A percentile compares a stretch with the other conserved stretches of the same genome.
phyloP scores from a whole-genome alignment of 2,113 vertebrate species.

The Psilopogon haemacephalus region DNA sequence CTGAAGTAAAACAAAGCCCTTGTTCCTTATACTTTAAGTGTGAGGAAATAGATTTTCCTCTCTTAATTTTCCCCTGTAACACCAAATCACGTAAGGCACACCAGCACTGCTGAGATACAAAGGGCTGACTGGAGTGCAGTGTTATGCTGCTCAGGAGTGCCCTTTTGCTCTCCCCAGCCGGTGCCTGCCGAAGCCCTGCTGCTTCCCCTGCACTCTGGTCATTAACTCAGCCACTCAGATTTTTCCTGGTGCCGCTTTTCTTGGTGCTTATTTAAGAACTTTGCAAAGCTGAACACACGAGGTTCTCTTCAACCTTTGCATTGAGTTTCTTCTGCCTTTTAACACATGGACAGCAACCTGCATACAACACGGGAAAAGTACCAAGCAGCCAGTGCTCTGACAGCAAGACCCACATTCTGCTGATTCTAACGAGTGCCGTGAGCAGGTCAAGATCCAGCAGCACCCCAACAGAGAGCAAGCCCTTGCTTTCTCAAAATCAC shows the following conservation, averaged over 20 bases:
- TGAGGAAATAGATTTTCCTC: not conserved
- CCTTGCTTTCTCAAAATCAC: not conserved
- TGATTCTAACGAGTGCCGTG: not conserved
- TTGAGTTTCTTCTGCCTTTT: constrained; percentile 58
- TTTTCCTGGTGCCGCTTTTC: not conserved
- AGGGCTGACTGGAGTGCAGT: not conserved
- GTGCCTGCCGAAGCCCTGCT: not conserved
- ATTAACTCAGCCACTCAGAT: constrained; percentile 28
- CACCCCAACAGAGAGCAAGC: not conserved
- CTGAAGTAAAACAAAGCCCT: not conserved
- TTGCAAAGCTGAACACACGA: constrained; percentile 22
- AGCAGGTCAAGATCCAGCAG: not conserved
- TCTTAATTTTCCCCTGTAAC: not conserved
- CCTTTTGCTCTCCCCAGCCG: not conserved
- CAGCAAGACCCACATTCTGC: not conserved
- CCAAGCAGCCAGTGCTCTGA: not conserved
- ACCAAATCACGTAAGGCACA: not conserved
- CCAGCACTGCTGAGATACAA: not conserved
- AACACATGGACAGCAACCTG: constrained; percentile 3
- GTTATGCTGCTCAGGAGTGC: not conserved
- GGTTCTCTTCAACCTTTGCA: constrained; percentile 8
- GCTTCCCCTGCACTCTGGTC: not conserved
- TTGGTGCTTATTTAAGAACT: constrained; percentile 25
- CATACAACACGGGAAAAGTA: not conserved
- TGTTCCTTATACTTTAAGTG: not conserved